Evolutionary conservation across 2,113 vertebrate genomes (phyloP), one percentile per base, ranked within the genome.

Genomic region (Sturnira hondurensis): DNA sequence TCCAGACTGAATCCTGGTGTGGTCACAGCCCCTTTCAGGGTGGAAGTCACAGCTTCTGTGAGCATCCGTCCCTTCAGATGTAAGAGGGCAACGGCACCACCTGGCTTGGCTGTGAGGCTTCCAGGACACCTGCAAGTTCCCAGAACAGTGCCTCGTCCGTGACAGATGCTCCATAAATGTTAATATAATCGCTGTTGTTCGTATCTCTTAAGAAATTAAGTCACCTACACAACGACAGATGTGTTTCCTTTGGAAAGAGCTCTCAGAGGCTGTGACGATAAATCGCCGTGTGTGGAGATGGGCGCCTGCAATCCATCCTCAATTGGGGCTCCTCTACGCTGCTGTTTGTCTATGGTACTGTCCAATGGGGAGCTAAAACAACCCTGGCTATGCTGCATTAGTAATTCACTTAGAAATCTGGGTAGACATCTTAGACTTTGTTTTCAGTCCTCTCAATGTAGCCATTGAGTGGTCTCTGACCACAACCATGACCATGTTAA

Each of bases 311-410:
- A 3, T 50, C 33, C 1, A 0, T 43, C 61, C 63, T 54, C 71
- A 83, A 54, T 0, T 33, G 11, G 38, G 38, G 36, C 10, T n/a
- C 36, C 24, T 26, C 15, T 2, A 31, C 4, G 5, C 61, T 41
- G 14, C 3, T 33, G 17, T 43, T 10, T 58, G 54, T 19, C 56
- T 38, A n/a, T 1, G 8, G 24, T 7, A 10, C 68, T 26, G 54
- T 50, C 74, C 58, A 38, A 28, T 0, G 11, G 6, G 36, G n/a
- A 58, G 47, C 31, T 58, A 43, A 22, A 71, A 63, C 12, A 17
- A 38, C 28, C 52, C 20, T 3, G 11, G 0, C 2, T 0, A 3
- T 11, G 19, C 3, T n/a, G 54, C 26, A 2, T 36, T 12, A 36
- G 13, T 5, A 63, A 33, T 26, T 45, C 28, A 65, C 31, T 85